phyloP scores from a whole-genome alignment of 2,888 invertebrate species.

The Thalpophila matura region DNA sequence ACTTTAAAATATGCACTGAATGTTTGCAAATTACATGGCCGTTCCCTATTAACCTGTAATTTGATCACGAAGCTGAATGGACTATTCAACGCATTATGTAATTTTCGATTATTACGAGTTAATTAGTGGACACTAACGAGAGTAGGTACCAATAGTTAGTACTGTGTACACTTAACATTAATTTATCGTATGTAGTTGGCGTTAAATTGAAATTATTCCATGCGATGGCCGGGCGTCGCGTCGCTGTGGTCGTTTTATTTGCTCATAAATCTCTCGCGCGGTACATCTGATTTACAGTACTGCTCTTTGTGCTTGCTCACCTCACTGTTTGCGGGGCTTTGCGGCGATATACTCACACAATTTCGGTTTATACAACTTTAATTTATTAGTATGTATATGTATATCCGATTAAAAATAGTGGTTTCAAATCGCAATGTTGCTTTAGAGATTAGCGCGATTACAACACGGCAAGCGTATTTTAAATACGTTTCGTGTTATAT shows the following conservation, averaged over 20 bases:
- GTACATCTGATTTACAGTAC: constrained; percentile 86
- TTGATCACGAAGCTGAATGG: constrained; percentile 48
- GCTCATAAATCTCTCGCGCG: constrained; percentile 80
- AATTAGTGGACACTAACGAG: constrained; percentile 76
- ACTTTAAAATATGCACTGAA: constrained; percentile 15
- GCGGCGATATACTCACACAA: constrained; percentile 71
- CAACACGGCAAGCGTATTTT: background rate
- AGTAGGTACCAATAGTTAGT: constrained; percentile 69
- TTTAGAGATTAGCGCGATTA: constrained; percentile 24
- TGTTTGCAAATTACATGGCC: constrained; percentile 50
- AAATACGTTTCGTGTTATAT: constrained; percentile 7
- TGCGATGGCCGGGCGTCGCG: constrained; percentile 74
- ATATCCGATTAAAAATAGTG: constrained; percentile 59
- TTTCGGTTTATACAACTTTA: constrained; percentile 68
- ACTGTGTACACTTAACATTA: constrained; percentile 72
- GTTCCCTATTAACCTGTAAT: constrained; percentile 44
- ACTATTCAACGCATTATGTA: constrained; percentile 59
- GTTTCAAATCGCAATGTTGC: constrained; percentile 22
- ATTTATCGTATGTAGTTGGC: constrained; percentile 78
- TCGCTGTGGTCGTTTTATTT: constrained; percentile 82
- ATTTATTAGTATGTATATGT: constrained; percentile 64
- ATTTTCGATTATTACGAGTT: constrained; percentile 72
- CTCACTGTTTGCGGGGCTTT: constrained; percentile 77
- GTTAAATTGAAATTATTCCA: constrained; percentile 87
- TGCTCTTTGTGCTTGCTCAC: constrained; percentile 79